Evolutionary conservation across 2,113 vertebrate genomes (phyloP).

Genomic region (Orientallactaga bullata): DNA sequence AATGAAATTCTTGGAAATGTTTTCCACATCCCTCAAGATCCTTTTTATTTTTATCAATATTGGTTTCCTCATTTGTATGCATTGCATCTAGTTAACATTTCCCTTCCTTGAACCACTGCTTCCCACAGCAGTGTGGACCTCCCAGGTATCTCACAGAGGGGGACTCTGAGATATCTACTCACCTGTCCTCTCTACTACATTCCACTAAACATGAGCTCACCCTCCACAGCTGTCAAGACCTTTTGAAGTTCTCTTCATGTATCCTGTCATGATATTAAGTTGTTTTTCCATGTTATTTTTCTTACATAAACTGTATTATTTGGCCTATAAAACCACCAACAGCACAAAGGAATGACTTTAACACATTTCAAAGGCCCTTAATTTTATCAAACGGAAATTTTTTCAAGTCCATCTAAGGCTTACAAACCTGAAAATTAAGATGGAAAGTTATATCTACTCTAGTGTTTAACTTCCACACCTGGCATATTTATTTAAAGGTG

Average conservation of each 20-base stretch:
- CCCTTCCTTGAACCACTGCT: not conserved
- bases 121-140: slow-evolving; percentile 48
- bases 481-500: slow-evolving; percentile 26
- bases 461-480: not conserved
- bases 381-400: slow-evolving; percentile 52
- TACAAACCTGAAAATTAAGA: not conserved
- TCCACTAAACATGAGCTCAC: slow-evolving; percentile 66
- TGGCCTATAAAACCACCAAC: slow-evolving; percentile 56
- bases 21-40: slow-evolving; percentile 54
- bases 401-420: not conserved
- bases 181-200: slow-evolving; percentile 43
- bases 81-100: slow-evolving; percentile 31
- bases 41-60: slow-evolving; percentile 60
- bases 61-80: not conserved
- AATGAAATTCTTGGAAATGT: slow-evolving; percentile 58
- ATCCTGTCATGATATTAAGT: slow-evolving; percentile 56
- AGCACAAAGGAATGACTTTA: slow-evolving; percentile 45
- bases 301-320: slow-evolving; percentile 54
- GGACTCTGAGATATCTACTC: slow-evolving; percentile 38
- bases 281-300: slow-evolving; percentile 57
- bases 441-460: not conserved
- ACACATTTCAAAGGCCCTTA: slow-evolving; percentile 44
- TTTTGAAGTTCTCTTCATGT: slow-evolving; percentile 69
- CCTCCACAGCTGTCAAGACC: slow-evolving; percentile 36
- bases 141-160: slow-evolving; percentile 61